Base-by-base conservation (phyloP, 2,888 invertebrate species). In the Tetragnatha montana region DNA sequence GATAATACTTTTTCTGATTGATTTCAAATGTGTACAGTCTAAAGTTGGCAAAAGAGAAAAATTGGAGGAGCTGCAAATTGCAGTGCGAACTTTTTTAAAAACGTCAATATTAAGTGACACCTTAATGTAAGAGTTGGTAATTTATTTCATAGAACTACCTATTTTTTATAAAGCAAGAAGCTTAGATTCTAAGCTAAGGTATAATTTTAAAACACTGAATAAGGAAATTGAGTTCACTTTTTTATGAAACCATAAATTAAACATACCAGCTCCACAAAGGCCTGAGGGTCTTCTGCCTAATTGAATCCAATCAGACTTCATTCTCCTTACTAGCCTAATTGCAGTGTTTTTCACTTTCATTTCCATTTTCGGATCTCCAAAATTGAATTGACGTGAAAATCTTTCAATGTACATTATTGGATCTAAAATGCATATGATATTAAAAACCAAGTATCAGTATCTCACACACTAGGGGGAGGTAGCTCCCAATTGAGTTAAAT, bases 251-350 rank as follows among this genome's bases (percentile, higher is more conserved):
- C 35, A 35, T 73, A 68, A n/a, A 70, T 8, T 49, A 8, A 82
- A 91, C 92, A 93, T 93, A 97, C 98, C 98, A 93, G 99, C 99
- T 47, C 99, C 99, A 94, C 99, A 99, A 22, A 99, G 95, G 12
- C 99, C 99, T 0, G 99, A 98, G 0, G 99, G 99, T 92, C 99
- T 94, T 89, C 99, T 95, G 8, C 99, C 99, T 0, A 97, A 97
- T 93, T 98, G 98, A 93, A 99, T 97, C 93, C 98, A 99, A 94
- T 99, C 99, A 92, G 97, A 95, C 94, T 99, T 99, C 99, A 99
- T 99, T 92, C 99, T 95, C 94, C 98, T 97, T 35, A 99, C 98
- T 90, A 99, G 95, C 87, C 99, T 95, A 88, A 98, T 94, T 0
- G 99, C 99, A 2, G 99, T 98, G 95, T 97, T 97, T 86, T 97